Evolutionary conservation across 2,888 invertebrate species (phyloP), one percentile per base, ranked within the genome.

Genomic region (Sisyra nigra): DNA sequence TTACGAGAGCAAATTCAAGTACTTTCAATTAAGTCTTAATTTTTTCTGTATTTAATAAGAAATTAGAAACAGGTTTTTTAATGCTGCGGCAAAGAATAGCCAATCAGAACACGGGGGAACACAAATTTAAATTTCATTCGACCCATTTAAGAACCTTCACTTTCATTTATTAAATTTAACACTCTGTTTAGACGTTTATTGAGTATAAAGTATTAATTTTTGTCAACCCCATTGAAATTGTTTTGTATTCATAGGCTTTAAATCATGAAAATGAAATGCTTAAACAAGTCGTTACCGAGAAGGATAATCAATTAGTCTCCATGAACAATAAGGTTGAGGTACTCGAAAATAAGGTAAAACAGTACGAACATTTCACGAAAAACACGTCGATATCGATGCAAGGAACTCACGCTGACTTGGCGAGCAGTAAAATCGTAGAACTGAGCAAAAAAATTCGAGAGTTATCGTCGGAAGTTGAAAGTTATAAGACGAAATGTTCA

Each of bases 371-470:
- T 9, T 62, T 63, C 0, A 65, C 67, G 0, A 65, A 68, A 2
- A 64, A 65, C 2, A 66, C 67, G 47, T 66, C 67, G 6, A 61
- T 66, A 2, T 64, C 68, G 2, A 10, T 18, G 51, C 65, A 71
- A 1, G 24, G 24, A 3, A 5, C 24, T 3, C 24, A 24, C 7
- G 67, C 67, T 5, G 71, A 73, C 19, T 54, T 72, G 7, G 72
- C 73, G 2, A 71, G 72, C 34, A 64, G 69, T n/a, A 78, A 78
- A 61, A 72, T 80, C 45, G 69, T 77, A 1, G 77, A 79, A 44
- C 60, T 80, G 5, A 76, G 74, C 51, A 77, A 76, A 55, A 75
- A 74, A 54, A 70, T 76, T 40, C 61, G 77, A 29, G 76, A 79
- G 50, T 67, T 75, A 45, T 71, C 69, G 3, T 67, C 74, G 0